These are phyloP conservation scores for Sebastes glaucus DNA, from an alignment of 2,797 vertebrate species.

Conservation along the genomic window DNA sequence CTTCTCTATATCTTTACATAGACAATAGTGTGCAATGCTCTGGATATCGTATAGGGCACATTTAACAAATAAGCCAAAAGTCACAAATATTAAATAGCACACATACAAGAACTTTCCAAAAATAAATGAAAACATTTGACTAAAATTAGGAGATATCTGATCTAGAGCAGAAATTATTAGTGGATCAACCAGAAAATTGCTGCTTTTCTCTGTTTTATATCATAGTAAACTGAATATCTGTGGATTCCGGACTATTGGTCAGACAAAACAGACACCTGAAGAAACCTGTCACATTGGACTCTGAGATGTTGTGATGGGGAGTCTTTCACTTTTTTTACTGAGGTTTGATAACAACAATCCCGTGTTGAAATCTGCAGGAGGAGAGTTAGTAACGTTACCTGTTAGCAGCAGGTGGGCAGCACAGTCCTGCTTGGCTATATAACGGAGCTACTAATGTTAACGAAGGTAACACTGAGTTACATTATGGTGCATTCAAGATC, in stretches of 20 bases:
- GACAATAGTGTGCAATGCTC: too few relatives aligned
- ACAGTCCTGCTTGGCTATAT: too few relatives aligned
- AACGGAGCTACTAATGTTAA: too few relatives aligned
- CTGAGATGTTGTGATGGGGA: background rate
- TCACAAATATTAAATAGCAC: background rate
- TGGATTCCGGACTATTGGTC: background rate
- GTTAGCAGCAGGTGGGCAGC: too few relatives aligned
- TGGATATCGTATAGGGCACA: too few relatives aligned
- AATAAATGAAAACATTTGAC: background rate
- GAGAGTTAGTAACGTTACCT: too few relatives aligned
- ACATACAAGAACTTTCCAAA: background rate
- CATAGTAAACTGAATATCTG: background rate
- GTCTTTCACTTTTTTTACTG: background rate
- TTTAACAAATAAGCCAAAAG: background rate
- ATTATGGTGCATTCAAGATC: too few relatives aligned
- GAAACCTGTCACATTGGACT: background rate
- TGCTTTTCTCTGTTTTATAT: background rate
- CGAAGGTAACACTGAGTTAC: too few relatives aligned
- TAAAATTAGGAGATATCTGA: background rate
- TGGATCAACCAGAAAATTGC: background rate
- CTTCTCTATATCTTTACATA: too few relatives aligned
- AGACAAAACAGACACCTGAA: background rate
- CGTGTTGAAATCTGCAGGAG: too few relatives aligned
- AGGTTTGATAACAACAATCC: background rate
- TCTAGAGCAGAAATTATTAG: background rate